These are phyloP conservation scores for Lysandra coridon DNA, from an alignment of 2,888 invertebrate genomes.

Conservation along the genomic window DNA sequence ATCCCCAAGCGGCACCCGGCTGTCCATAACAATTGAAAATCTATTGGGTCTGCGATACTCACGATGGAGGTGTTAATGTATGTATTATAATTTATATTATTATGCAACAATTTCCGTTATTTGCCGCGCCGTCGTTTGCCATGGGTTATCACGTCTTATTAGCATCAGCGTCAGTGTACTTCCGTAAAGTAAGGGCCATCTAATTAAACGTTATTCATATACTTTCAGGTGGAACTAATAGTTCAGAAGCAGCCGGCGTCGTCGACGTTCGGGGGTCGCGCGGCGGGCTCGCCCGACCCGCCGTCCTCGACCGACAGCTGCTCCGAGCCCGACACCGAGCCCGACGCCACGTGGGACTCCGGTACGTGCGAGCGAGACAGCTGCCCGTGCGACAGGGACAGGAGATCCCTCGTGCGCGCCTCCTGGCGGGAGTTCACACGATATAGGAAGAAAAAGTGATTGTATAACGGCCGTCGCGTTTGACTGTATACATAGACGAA, in stretches of 20 bases:
- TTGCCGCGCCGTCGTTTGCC: too few species aligned
- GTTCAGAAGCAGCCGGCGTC: conserved; percentile 80
- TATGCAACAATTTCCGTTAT: too few species aligned
- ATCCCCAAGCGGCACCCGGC: too few species aligned
- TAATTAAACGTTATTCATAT: neutral
- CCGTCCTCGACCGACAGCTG: conserved; percentile 52
- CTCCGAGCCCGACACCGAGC: conserved; percentile 65
- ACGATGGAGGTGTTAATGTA: neutral
- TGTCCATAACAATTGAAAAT: too few species aligned
- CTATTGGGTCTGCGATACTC: too few species aligned
- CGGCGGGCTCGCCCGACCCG: conserved; percentile 49
- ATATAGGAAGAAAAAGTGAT: conserved; percentile 48
- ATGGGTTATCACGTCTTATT: too few species aligned
- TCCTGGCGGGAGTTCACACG: conserved; percentile 58
- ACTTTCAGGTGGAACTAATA: conserved; percentile 81
- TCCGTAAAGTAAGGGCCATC: neutral
- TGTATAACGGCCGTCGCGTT: neutral
- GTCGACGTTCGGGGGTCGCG: conserved; percentile 57
- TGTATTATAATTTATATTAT: too few species aligned
- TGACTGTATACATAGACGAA: neutral
- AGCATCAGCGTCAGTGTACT: too few species aligned
- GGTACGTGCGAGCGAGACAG: conserved; percentile 62
- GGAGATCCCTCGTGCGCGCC: conserved; percentile 52
- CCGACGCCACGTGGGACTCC: conserved; percentile 86
- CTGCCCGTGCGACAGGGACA: neutral